A percentile compares a stretch with the other conserved stretches of the same genome.
Evolutionary conservation across 2,113 vertebrate species (phyloP).

Genomic region (Semicossyphus pulcher): DNA sequence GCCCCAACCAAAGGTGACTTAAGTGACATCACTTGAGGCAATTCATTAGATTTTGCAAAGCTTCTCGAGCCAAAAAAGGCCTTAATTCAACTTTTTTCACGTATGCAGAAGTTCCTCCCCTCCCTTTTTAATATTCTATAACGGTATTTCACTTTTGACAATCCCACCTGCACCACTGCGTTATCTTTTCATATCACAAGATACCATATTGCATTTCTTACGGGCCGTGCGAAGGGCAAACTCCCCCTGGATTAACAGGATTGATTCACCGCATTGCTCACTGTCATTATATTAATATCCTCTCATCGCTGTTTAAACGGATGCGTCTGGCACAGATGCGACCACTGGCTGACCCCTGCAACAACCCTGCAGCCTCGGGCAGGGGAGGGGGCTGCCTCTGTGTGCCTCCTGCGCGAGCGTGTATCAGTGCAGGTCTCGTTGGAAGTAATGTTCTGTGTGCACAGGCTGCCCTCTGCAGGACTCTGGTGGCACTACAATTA

Average conservation of each 20-base stretch:
- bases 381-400: background rate
- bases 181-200: background rate
- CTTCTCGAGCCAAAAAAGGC: too few species aligned
- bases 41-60: too few species aligned
- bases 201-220: background rate
- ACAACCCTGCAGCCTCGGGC: background rate
- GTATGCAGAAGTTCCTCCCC: too few species aligned
- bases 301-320: slow-evolving; percentile 3
- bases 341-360: slow-evolving; percentile 18
- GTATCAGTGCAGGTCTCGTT: background rate
- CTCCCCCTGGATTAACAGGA: background rate
- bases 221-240: background rate
- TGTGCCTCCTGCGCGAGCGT: slow-evolving; percentile 6
- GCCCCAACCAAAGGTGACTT: too few species aligned
- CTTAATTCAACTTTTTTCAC: too few species aligned
- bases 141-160: background rate
- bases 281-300: slow-evolving; percentile 3
- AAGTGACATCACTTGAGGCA: too few species aligned
- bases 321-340: slow-evolving; percentile 18
- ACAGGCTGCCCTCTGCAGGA: slow-evolving; percentile 57
- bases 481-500: background rate
- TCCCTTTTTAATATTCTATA: too few species aligned
- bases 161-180: background rate
- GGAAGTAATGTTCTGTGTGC: background rate
- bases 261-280: background rate